These are phyloP conservation scores for Sebastes oblongus DNA, from an alignment of 2,797 vertebrate species.

Conservation along the genomic window DNA sequence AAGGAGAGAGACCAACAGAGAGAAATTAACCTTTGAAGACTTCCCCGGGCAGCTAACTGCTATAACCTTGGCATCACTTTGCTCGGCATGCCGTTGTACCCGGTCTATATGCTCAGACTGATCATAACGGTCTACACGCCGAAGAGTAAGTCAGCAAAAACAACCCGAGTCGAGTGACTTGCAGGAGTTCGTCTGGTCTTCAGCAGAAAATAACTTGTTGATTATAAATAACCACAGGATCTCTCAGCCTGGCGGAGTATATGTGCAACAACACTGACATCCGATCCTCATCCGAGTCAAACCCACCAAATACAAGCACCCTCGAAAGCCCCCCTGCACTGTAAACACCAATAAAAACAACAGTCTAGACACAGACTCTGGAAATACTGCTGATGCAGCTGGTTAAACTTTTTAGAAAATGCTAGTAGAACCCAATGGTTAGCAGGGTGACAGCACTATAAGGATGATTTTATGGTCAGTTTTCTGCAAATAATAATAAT, in stretches of 20 bases:
- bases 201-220: conserved; percentile 80
- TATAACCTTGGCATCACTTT: not conserved
- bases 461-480: not conserved
- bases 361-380: not conserved
- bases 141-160: conserved; percentile 45
- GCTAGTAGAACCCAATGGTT: not conserved
- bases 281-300: conserved; percentile 52
- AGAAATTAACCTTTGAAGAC: not conserved
- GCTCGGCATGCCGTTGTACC: not conserved
- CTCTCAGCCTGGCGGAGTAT: conserved; percentile 46
- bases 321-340: not conserved
- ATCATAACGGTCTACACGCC: not conserved
- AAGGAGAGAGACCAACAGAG: conserved; percentile 20
- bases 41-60: not conserved
- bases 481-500: not conserved
- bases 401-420: not conserved
- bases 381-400: not conserved
- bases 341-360: conserved; percentile 36
- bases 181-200: conserved; percentile 45
- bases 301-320: conserved; percentile 8
- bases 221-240: conserved; percentile 88
- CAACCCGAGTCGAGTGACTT: conserved; percentile 33
- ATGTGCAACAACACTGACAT: conserved; percentile 66
- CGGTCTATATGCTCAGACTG: not conserved
- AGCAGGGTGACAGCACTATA: not conserved